These are phyloP conservation scores for Malthinus flaveolus DNA, from an alignment of 2,888 invertebrate species.

Conservation along the genomic window DNA sequence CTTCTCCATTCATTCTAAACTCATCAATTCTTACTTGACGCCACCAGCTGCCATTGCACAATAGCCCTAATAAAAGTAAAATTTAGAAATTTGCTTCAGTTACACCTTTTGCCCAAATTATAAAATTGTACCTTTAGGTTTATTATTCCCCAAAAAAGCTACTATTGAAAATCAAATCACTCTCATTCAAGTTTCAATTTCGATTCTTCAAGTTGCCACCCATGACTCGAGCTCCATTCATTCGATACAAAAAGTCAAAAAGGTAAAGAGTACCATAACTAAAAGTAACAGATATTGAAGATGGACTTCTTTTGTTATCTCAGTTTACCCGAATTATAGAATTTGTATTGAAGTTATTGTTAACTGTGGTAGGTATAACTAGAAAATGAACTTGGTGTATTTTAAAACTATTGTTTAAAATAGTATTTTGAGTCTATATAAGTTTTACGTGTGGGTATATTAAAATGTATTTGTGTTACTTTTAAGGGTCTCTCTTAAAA, in stretches of 20 bases:
- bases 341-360: conserved; percentile 36
- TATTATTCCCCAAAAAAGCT: conserved; percentile 17
- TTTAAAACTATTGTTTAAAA: background rate
- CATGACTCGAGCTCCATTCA: conserved; percentile 40
- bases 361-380: conserved; percentile 47
- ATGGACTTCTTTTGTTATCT: conserved; percentile 33
- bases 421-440: conserved; percentile 5
- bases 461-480: conserved; percentile 10
- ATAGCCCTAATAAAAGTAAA: conserved; percentile 46
- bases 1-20: conserved; percentile 5
- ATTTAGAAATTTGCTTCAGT: conserved; percentile 50
- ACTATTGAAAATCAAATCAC: conserved; percentile 26
- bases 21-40: conserved; percentile 20
- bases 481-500: background rate
- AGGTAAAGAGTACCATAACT: conserved; percentile 46
- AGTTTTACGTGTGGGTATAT: conserved; percentile 13
- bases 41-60: conserved; percentile 39
- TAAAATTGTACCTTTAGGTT: conserved; percentile 7
- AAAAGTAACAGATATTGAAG: conserved; percentile 36
- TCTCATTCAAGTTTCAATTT: conserved; percentile 33
- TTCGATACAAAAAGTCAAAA: conserved; percentile 35
- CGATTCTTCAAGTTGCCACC: conserved; percentile 18
- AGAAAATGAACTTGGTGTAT: conserved; percentile 31
- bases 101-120: conserved; percentile 28
- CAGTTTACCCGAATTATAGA: conserved; percentile 30